phyloP scores from a whole-genome alignment of 2,113 vertebrate genomes.

The Semicossyphus pulcher region DNA sequence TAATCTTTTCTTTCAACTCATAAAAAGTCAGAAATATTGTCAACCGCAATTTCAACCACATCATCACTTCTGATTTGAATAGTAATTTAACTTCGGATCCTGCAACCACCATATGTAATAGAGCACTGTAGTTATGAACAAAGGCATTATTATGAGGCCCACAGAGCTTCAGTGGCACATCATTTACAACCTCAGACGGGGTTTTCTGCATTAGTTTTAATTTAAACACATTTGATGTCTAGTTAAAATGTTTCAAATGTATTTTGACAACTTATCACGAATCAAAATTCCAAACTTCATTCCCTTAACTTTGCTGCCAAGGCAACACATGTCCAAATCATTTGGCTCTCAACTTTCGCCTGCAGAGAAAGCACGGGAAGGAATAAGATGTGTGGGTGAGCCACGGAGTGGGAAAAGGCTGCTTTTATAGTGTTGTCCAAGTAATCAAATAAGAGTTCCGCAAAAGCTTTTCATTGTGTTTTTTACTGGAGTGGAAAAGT shows the following conservation, averaged over 20 bases:
- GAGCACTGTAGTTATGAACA: too few relatives aligned
- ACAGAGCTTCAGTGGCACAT: too few relatives aligned
- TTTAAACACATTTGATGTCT: slow-evolving; percentile 1
- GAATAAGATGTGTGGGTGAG: slow-evolving; percentile 3
- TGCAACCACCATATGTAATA: too few relatives aligned
- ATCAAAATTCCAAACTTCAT: neutral
- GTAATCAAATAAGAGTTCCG: neutral
- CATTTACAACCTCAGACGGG: too few relatives aligned
- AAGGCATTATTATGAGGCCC: too few relatives aligned
- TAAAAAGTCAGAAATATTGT: too few relatives aligned
- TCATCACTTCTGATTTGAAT: too few relatives aligned
- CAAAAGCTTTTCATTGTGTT: neutral
- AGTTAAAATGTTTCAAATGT: neutral
- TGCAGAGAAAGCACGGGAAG: slow-evolving; percentile 11
- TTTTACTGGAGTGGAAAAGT: neutral
- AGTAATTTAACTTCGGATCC: too few relatives aligned
- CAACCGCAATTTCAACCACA: too few relatives aligned
- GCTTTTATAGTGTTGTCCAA: slow-evolving; percentile 8
- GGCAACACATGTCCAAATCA: slow-evolving; percentile 12
- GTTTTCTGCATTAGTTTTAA: neutral
- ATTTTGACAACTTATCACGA: slow-evolving; percentile 1
- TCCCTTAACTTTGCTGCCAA: slow-evolving; percentile 1
- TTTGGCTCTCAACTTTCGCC: slow-evolving; percentile 30
- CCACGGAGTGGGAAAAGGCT: slow-evolving; percentile 18
- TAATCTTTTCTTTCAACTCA: too few relatives aligned